phyloP scores from a whole-genome alignment of 2,888 invertebrate species.

The Neelides folsomi region DNA sequence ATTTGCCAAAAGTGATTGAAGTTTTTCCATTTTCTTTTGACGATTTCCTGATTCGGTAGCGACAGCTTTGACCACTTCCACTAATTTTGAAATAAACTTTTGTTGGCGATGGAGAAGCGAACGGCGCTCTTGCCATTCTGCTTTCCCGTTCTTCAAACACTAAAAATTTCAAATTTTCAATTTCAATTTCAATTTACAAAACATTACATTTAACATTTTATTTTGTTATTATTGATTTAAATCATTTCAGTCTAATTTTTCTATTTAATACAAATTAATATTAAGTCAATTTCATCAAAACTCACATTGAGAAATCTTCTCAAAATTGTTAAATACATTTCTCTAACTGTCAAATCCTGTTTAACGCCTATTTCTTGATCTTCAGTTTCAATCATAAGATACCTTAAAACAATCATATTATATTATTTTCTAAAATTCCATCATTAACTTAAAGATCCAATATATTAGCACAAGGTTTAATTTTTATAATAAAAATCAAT shows the following conservation, averaged over 20 bases:
- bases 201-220: too few species aligned
- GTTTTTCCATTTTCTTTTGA: conserved; percentile 76
- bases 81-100: conserved; percentile 78
- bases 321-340: conserved; percentile 83
- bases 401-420: conserved; percentile 42
- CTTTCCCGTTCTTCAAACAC: conserved; percentile 43
- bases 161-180: conserved; percentile 23
- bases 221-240: too few species aligned
- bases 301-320: conserved; percentile 63
- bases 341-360: conserved; percentile 57
- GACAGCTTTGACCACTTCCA: conserved; percentile 72
- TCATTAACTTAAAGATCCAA: not conserved
- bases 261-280: too few species aligned
- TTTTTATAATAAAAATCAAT: conserved; percentile 1
- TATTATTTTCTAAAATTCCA: not conserved
- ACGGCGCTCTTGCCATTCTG: conserved; percentile 58
- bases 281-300: conserved; percentile 6
- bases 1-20: conserved; percentile 70
- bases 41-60: conserved; percentile 81
- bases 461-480: not conserved
- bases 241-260: too few species aligned
- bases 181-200: not conserved
- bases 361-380: conserved; percentile 59
- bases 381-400: conserved; percentile 84
- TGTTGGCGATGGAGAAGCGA: conserved; percentile 71